Evolutionary conservation across 2,797 vertebrate species (phyloP), one percentile per base, ranked within the genome.

Genomic region (Craterocephalus amniculus): DNA sequence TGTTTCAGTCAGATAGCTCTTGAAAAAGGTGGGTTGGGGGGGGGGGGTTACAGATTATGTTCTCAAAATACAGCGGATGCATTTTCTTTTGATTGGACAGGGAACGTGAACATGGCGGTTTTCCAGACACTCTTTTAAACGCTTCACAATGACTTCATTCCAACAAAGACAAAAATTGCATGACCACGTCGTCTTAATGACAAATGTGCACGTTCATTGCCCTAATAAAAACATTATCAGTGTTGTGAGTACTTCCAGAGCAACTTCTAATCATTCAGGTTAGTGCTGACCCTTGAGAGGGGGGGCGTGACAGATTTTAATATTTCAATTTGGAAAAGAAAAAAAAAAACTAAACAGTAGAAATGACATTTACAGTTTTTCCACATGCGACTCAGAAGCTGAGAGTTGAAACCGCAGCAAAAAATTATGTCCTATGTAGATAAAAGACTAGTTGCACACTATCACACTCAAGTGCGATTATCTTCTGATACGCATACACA

Each of bases 341-440:
- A 58, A 69, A 10, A 45, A 48, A 48, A 32, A 63, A 89, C 87
- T 73, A 88, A 72, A 91, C 81, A 93, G 92, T 94, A 95, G 87
- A 94, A 95, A 94, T 91, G 70, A 92, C 76, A 84, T 95, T 93
- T 95, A 95, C 94, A 95, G 88, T 86, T 87, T 92, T 91, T 91
- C 89, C 89, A 94, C 94, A 95, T 95, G 94, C 94, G 91, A 91
- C 91, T 92, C 76, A 84, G 85, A 93, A 93, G 87, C 90, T 88
- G 87, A 86, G 77, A 86, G 77, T 83, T 85, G 75, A 89, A 92
- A 83, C 80, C 83, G 90, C 92, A 92, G 90, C 90, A 88, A 87
- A 83, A 78, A 83, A 67, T 58, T 36, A 85, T 75, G 81, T 90
- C 87, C 70, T 73, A 82, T 79, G 76, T 76, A 70, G 63, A 83